Evolutionary conservation across 2,113 vertebrate species (phyloP), one percentile per base, ranked within the genome.

Genomic region (Stercorarius parasiticus): DNA sequence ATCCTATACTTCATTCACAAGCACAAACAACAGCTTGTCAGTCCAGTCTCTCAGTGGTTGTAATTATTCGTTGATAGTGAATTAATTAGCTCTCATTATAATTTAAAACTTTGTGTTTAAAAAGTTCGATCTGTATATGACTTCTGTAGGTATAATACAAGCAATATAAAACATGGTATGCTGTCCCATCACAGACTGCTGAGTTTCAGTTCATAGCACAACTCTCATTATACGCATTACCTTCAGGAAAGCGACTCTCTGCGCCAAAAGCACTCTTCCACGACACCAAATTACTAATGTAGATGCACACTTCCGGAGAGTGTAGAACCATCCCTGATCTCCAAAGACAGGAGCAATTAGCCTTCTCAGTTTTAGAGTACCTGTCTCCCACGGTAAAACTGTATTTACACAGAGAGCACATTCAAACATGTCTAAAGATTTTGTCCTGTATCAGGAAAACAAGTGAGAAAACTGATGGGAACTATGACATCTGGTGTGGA

Each of bases 31-130:
- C 5, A 64, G 4, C 38, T 88, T 62, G n/a, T 26, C 20, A 64
- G 50, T 83, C 30, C 16, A 11, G 3, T 58, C 16, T 71, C 32
- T 49, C 45, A 34, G 36, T 38, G 16, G 19, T 58, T 76, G n/a
- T 45, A 95, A 86, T 91, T 78, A 86, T 67, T 90, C 16, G 42
- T 65, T 65, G 82, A 30, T 21, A 58, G 10, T 61, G 10, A 96
- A 73, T 10, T 72, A 62, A 62, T 45, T 62, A 76, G 5, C 13
- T 82, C 58, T 66, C 20, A 64, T 4, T 90, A 50, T 58, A 93
- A 5, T 61, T 74, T 82, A 53, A 29, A 82, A 42, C 3, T 42
- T 42, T 53, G 17, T 59, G 27, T 78, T 86, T 89, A 77, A 93
- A 59, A 62, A 67, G 50, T 53, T 94, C 1, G 0, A 79, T 69